Evolutionary conservation across 2,797 vertebrate genomes (phyloP), one percentile per base, ranked within the genome.

Genomic region (Falco berigora): DNA sequence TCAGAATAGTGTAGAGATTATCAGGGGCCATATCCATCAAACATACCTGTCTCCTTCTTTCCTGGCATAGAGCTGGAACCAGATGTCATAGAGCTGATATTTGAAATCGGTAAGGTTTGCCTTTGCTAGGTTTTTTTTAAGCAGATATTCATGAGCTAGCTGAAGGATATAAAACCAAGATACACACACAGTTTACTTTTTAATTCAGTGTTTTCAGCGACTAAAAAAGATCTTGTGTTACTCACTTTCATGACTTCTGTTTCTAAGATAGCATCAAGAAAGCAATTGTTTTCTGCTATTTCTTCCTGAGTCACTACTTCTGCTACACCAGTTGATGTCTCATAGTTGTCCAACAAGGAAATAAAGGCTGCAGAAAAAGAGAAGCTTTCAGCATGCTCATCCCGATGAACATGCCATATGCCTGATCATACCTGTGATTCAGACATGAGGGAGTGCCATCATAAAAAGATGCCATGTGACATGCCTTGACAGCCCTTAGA

Each of bases 261-360:
- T 4, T 98, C 91, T 50, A 99, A 84, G 84, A 99, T 90, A 2
- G 98, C 98, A 94, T 99, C 98, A 79, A 99, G 97, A 96, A 99
- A 99, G 68, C 86, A 63, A 77, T 97, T 98, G 66, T 97, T 98
- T 97, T 99, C 99, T 2, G 25, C 92, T 86, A 76, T 95, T 96
- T 99, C 98, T 91, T 98, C 98, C 67, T 97, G 10, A 21, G 99
- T 98, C 92, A 99, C 98, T 28, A 82, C 97, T 89, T 99, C 98
- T 9, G 98, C 83, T 86, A 98, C 76, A 12, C 98, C 98, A 4
- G 98, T 98, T 62, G 98, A 98, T 66, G 95, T 97, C 97, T 99
- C 98, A 75, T 99, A 99, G 97, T 99, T 99, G 96, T 99, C 98
- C 97, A 99, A 84, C 61, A 99, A 98, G 50, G 97, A 98, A 80